Evolutionary conservation across 1,140 invertebrate genomes (phyloP).

Genomic region (Oppia nitens): DNA sequence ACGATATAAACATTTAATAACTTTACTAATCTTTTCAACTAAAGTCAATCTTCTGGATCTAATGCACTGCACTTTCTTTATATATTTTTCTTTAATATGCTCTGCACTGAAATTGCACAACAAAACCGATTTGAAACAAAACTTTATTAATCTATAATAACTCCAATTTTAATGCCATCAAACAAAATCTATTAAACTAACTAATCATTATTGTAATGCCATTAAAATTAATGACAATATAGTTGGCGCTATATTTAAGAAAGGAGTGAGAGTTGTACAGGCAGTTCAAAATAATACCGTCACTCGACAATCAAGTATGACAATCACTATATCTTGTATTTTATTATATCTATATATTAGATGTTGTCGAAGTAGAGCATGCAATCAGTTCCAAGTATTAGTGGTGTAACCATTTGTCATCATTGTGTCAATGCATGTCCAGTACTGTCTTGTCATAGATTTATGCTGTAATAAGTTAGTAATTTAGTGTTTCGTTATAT

Average conservation of each 20-base stretch:
- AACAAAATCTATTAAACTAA: background rate
- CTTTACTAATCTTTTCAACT: too few relatives aligned
- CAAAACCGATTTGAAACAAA: background rate
- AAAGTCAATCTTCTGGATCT: too few relatives aligned
- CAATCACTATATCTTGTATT: constrained; percentile 20
- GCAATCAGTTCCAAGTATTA: too few relatives aligned
- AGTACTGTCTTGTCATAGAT: too few relatives aligned
- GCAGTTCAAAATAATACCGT: constrained; percentile 50
- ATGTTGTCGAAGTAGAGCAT: too few relatives aligned
- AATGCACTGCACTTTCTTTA: constrained; percentile 4
- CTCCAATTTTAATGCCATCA: background rate
- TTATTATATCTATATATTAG: too few relatives aligned
- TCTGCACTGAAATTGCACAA: background rate
- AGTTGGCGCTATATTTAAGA: constrained; percentile 62
- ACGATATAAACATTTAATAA: too few relatives aligned
- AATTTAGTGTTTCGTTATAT: too few relatives aligned
- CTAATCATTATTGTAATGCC: too few relatives aligned
- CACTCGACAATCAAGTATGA: constrained; percentile 79
- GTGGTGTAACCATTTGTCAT: too few relatives aligned
- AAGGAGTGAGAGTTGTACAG: constrained; percentile 95
- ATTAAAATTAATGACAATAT: constrained; percentile 6
- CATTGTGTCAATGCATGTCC: too few relatives aligned
- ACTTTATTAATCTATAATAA: background rate
- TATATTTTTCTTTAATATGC: background rate
- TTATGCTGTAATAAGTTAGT: too few relatives aligned